Conservation (phyloP, 2,888 invertebrate genomes). For the Orthosia cruda region DNA sequence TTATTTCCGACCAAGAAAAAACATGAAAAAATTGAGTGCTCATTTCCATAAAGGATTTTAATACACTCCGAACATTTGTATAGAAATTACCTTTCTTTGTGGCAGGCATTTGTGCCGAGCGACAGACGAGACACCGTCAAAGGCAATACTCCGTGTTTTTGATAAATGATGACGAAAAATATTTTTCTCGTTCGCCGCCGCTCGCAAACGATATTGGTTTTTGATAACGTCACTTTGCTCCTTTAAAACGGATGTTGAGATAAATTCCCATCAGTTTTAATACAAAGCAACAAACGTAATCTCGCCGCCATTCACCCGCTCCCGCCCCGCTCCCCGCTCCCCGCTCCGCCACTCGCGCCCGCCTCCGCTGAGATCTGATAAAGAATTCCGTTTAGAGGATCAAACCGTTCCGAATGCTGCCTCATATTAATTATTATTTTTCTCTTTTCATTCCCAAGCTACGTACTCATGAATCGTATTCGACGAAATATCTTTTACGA, state of each 20-base stretch:
- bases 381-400: slow-evolving; percentile 55
- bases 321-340: slow-evolving; percentile 1
- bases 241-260: slow-evolving; percentile 68
- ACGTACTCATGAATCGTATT: slow-evolving; percentile 19
- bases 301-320: slow-evolving; percentile 52
- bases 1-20: slow-evolving; percentile 22
- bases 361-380: slow-evolving; percentile 51
- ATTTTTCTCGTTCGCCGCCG: slow-evolving; percentile 66
- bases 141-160: slow-evolving; percentile 71
- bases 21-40: slow-evolving; percentile 57
- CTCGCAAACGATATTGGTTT: slow-evolving; percentile 72
- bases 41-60: slow-evolving; percentile 71
- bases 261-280: slow-evolving; percentile 69
- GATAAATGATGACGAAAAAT: slow-evolving; percentile 75
- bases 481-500: neutral
- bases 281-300: slow-evolving; percentile 70
- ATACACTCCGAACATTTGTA: slow-evolving; percentile 69
- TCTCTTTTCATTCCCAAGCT: slow-evolving; percentile 37
- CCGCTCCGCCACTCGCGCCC: slow-evolving; percentile 1
- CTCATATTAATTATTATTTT: slow-evolving; percentile 52
- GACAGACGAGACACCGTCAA: slow-evolving; percentile 71
- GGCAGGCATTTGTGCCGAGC: slow-evolving; percentile 63
- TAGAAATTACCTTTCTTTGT: slow-evolving; percentile 77
- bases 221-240: slow-evolving; percentile 73
- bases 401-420: slow-evolving; percentile 43